Evolutionary conservation across 2,797 vertebrate genomes (phyloP).

Genomic region (Oryzias dopingdopingensis): DNA sequence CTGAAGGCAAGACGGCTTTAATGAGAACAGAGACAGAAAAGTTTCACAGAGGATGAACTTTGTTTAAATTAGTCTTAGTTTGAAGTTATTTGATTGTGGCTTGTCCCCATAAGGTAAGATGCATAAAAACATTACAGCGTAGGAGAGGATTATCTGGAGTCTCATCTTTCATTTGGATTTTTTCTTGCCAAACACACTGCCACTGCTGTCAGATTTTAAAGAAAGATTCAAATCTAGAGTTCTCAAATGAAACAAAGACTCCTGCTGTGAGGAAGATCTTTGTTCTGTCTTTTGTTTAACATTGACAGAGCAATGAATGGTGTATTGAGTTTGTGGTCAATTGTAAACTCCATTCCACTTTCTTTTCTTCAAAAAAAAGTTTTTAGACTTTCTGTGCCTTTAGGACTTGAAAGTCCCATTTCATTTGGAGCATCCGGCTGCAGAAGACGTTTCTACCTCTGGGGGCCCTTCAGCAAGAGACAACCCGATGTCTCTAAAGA

Average conservation of each 20-base stretch:
- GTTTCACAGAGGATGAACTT: too few species aligned
- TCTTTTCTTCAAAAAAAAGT: constrained; percentile 49
- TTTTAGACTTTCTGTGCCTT: constrained; percentile 24
- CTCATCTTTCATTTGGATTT: too few species aligned
- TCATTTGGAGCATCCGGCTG: constrained; percentile 58
- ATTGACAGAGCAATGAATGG: constrained; percentile 25
- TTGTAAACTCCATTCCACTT: constrained; percentile 49
- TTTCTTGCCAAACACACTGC: too few species aligned
- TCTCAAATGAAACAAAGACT: too few species aligned
- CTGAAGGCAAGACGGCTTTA: too few species aligned
- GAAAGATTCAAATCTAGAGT: neutral
- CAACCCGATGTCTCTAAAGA: constrained; percentile 38
- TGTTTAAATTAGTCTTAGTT: too few species aligned
- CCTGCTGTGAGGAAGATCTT: neutral
- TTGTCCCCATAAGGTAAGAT: too few species aligned
- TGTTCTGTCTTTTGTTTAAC: constrained; percentile 16
- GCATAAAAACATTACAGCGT: neutral
- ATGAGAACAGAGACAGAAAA: too few species aligned
- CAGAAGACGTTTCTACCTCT: constrained; percentile 48
- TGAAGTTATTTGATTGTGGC: neutral
- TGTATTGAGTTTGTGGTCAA: constrained; percentile 31
- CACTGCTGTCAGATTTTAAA: neutral
- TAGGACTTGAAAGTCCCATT: constrained; percentile 51
- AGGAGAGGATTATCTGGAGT: neutral
- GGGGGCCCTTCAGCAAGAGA: constrained; percentile 43